Evolutionary conservation across 2,797 vertebrate genomes (phyloP), one percentile per base, ranked within the genome.

Genomic region (Todus mexicanus): DNA sequence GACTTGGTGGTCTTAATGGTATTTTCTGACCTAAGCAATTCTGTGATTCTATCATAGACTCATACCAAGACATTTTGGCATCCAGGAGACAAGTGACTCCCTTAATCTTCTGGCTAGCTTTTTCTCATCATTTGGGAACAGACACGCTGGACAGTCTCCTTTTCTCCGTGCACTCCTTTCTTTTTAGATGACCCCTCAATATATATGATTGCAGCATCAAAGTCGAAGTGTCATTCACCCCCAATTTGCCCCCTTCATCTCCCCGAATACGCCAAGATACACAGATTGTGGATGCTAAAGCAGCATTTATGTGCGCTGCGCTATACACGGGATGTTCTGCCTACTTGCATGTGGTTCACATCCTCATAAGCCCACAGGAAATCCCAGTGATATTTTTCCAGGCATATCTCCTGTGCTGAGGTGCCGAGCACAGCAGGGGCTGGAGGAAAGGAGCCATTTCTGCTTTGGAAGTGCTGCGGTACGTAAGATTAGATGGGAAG

Each of bases 381-480:
- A 95, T 93, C 94, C 92, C 89, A 88, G 87, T 74, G 95, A 84
- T 96, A 93, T 96, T 95, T 96, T 95, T 96, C 79, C 92, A 96
- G 87, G 90, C 87, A 12, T 78, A 85, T 95, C 91, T 94, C 81
- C 90, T 96, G 90, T 78, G 66, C 92, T 73, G 92, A 95, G 89
- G 89, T 96, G 92, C 91, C 0, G 82, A 90, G 89, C 92, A 93
- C 92, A 96, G 94, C 95, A 92, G 92, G 90, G 63, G 79, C 56
- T 64, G 38, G 73, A 79, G 89, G 79, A 80, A 92, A 81, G 88
- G 70, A 94, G 76, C 76, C n/a, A 11, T 80, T 89, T 81, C 73
- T 90, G 84, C 77, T 68, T 79, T 85, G 71, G 37, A 78, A 92
- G 43, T 60, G 17, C 29, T 87, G 60, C 3, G 7, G 50, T 25